Base-by-base conservation (phyloP, 2,888 invertebrate species). In the Lithophane ornitopus region DNA sequence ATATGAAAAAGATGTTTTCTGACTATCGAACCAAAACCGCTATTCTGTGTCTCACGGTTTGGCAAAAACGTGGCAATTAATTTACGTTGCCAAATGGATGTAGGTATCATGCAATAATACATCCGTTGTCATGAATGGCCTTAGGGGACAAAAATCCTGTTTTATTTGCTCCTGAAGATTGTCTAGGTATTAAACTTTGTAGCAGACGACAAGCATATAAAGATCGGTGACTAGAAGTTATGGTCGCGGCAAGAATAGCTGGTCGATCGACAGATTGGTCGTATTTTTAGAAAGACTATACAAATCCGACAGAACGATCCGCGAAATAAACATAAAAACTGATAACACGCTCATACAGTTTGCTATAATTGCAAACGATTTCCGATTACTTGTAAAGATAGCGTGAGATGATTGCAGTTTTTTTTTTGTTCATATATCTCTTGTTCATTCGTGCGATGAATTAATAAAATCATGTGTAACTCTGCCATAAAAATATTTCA, bases 301-400 rank as follows among this genome's bases (percentile, higher is more conserved):
- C 22, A 39, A 39, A 52, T 39, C 56, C 58, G 39, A 54, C 28
- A 0, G 14, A 41, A 12, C 3, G 4, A 16, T 34, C 26, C 54
- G 59, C 59, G 22, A 59, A 61, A 71, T 49, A 16, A 26, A 49
- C 41, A 58, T 34, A 70, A 75, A 71, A 80, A n/a, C 49, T 54
- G 63, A 74, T 74, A 70, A 70, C 83, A 78, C 71, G 83, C 80
- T 70, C 79, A 67, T 75, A 82, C 74, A 59, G 77, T 78, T 87
- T 76, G 67, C 49, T 82, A 72, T 85, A 85, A 87, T 87, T 87
- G 70, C 78, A 46, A 87, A 82, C 85, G 65, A 77, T 88, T 87
- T 81, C 70, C 88, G 66, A 87, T 87, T 88, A 84, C 78, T 84
- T 76, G 71, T 86, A 80, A 79, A 78, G 82, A 72, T 85, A 74